A percentile compares a stretch with the other conserved stretches of the same genome.
These are phyloP conservation scores for Cettia cetti DNA, from an alignment of 2,113 vertebrate genomes.

Conservation along the genomic window DNA sequence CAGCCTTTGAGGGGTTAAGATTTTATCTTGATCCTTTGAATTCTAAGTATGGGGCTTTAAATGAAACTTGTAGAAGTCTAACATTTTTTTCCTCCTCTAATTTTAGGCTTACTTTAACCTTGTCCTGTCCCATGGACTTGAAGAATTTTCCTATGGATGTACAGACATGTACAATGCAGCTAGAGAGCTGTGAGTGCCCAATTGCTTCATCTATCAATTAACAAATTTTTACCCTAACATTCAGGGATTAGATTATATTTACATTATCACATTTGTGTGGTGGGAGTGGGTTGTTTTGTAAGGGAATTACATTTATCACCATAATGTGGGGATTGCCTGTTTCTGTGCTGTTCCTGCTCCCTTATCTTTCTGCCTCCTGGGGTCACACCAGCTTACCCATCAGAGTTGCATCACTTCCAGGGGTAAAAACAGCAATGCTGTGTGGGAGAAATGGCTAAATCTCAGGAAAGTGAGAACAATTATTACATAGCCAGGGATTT, in stretches of 20 bases:
- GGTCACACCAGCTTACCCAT: not conserved
- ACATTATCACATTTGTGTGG: not conserved
- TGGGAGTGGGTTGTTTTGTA: not conserved
- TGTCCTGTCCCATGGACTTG: constrained; percentile 98
- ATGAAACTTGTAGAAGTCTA: not conserved
- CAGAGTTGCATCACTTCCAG: not conserved
- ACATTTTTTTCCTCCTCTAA: not conserved
- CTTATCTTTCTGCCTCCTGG: not conserved
- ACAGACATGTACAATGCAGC: constrained; percentile 97
- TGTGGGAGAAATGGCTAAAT: not conserved
- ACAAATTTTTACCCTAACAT: not conserved
- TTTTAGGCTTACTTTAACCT: constrained; percentile 90
- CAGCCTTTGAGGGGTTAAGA: not conserved
- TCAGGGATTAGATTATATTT: not conserved
- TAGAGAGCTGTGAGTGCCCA: constrained; percentile 92
- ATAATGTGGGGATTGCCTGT: fast-evolving
- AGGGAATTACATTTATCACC: not conserved
- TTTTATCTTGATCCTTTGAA: not conserved
- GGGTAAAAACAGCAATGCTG: not conserved
- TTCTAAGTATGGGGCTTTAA: not conserved
- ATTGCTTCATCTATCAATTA: not conserved
- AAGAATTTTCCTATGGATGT: constrained; percentile 99
- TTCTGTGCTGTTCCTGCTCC: not conserved
- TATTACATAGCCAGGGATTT: not conserved
- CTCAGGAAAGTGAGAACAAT: not conserved